phyloP scores from a whole-genome alignment of 2,113 vertebrate species.

The Macaca mulatta region DNA sequence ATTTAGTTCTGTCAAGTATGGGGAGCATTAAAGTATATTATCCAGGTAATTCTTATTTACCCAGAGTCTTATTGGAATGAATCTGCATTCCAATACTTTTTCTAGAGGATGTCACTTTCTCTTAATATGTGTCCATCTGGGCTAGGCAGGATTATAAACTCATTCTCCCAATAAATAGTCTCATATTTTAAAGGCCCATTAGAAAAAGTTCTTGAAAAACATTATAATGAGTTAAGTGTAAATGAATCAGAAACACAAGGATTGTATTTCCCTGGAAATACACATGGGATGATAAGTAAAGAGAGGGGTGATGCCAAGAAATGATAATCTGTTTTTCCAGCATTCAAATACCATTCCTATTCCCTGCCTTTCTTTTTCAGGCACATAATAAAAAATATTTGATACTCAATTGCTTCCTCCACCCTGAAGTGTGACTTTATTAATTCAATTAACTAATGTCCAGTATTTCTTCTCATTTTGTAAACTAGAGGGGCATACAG shows the following conservation, averaged over 20 bases:
- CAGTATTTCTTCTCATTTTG: neutral
- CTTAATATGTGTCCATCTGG: neutral
- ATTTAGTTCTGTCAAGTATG: neutral
- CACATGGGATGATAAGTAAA: conserved; percentile 1
- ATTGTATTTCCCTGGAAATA: conserved; percentile 50
- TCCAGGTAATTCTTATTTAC: neutral
- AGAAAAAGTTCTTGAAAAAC: conserved; percentile 31
- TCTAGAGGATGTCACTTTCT: neutral
- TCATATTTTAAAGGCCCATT: neutral
- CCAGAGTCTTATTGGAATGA: neutral
- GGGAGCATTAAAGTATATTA: neutral
- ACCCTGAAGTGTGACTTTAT: neutral
- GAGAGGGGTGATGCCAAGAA: neutral
- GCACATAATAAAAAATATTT: neutral
- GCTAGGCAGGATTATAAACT: neutral
- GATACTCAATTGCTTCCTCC: neutral
- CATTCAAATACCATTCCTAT: neutral
- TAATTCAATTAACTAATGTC: neutral
- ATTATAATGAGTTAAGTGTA: conserved; percentile 39
- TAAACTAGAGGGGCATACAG: neutral
- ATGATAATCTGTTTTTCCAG: conserved; percentile 23
- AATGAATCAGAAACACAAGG: conserved; percentile 52
- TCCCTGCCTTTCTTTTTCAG: neutral
- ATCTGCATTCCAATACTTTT: neutral
- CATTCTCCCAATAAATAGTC: neutral